Evolutionary conservation across 2,797 vertebrate genomes (phyloP).

Genomic region (Paramormyrops hopkinsi): DNA sequence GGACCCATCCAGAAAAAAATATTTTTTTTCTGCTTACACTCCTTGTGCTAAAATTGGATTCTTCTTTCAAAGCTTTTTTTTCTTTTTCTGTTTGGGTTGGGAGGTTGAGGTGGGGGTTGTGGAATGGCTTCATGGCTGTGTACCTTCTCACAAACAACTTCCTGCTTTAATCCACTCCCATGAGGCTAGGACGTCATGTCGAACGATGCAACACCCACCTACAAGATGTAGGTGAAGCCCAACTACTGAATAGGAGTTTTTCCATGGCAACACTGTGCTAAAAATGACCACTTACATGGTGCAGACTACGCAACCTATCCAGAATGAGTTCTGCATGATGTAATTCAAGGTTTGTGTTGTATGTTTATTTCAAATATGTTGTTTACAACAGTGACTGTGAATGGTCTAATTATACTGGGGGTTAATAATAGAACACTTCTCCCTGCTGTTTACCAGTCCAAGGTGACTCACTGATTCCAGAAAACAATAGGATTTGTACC

Average conservation of each 20-base stretch:
- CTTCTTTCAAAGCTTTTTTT: not conserved
- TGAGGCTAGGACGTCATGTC: conserved; percentile 11
- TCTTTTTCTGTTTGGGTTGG: conserved; percentile 12
- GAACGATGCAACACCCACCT: not conserved
- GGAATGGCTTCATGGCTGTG: not conserved
- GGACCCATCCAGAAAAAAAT: not conserved
- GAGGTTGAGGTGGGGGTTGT: not conserved
- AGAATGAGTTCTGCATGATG: not conserved
- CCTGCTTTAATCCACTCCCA: conserved; percentile 15
- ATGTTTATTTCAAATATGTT: not conserved
- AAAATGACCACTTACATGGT: not conserved
- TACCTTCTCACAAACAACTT: conserved; percentile 14
- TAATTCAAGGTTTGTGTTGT: not conserved
- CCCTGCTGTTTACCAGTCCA: not conserved
- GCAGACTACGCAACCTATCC: not conserved
- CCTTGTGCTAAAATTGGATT: not conserved
- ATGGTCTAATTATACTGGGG: not conserved
- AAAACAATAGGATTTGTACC: conserved; percentile 3
- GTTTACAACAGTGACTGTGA: not conserved
- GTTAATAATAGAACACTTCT: not conserved
- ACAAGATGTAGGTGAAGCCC: conserved; percentile 13
- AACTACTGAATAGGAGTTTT: not conserved
- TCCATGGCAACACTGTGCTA: conserved; percentile 12
- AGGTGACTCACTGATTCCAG: conserved; percentile 7
- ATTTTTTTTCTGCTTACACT: not conserved